Evolutionary conservation across 1,140 invertebrate species (phyloP).

Genomic region (Diploscapter pachys): DNA sequence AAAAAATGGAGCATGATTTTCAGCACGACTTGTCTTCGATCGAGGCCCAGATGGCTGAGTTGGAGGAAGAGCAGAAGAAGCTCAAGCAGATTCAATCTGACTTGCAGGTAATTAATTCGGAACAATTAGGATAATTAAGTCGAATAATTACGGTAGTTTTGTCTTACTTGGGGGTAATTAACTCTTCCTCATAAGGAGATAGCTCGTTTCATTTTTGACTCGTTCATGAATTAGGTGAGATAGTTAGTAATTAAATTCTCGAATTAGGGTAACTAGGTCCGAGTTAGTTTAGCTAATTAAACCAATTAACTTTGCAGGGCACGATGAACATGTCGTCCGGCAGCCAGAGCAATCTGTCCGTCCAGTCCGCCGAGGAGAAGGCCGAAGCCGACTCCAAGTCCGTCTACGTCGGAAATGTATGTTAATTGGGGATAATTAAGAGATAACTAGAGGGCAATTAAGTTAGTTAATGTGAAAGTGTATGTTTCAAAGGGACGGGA

Average conservation of each 20-base stretch:
- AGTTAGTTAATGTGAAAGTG: too few relatives aligned
- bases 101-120: constrained; percentile 62
- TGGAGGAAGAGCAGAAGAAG: constrained; percentile 99
- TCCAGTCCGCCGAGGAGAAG: constrained; percentile 71
- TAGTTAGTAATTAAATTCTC: too few relatives aligned
- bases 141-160: too few relatives aligned
- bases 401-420: constrained; percentile 95
- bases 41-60: constrained; percentile 67
- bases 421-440: too few relatives aligned
- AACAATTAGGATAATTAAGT: too few relatives aligned
- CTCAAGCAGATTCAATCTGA: constrained; percentile 93
- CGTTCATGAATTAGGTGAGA: too few relatives aligned
- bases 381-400: constrained; percentile 93
- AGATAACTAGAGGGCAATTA: too few relatives aligned
- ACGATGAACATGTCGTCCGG: constrained; percentile 85
- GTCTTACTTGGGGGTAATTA: not conserved
- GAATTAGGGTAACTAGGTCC: not conserved
- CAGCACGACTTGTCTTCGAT: constrained; percentile 26
- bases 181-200: not conserved
- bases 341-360: constrained; percentile 26
- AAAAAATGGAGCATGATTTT: constrained; percentile 7
- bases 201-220: too few relatives aligned
- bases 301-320: constrained; percentile 69
- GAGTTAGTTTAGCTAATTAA: not conserved
- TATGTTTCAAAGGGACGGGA: too few relatives aligned